Percentiles rank a stretch among this genome's conserved stretches.
Evolutionary conservation across 2,888 invertebrate species (phyloP).

Genomic region (Dolichomitus sp.): DNA sequence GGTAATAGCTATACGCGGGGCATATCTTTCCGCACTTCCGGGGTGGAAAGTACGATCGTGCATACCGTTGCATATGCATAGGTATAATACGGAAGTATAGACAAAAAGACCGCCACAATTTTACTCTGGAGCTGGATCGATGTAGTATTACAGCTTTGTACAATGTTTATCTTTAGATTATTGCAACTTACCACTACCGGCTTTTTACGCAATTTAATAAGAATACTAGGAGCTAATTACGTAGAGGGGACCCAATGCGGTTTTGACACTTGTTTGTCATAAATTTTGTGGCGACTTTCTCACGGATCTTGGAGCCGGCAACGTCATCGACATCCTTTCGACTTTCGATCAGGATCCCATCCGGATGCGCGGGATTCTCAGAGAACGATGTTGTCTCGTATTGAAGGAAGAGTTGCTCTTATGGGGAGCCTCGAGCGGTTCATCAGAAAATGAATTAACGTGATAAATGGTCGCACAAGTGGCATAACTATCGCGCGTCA

Average conservation of each 20-base stretch:
- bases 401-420: not conserved
- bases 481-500: conserved; percentile 38
- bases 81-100: conserved; percentile 40
- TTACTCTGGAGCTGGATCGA: conserved; percentile 25
- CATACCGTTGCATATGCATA: not conserved
- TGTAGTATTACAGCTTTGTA: not conserved
- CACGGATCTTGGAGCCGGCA: conserved; percentile 47
- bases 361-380: not conserved
- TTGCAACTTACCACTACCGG: conserved; percentile 50
- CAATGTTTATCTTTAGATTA: conserved; percentile 15
- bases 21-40: conserved; percentile 42
- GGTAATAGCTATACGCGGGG: conserved; percentile 36
- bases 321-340: conserved; percentile 29
- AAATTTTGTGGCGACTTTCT: conserved; percentile 60
- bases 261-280: conserved; percentile 3
- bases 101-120: conserved; percentile 21
- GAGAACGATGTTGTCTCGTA: not conserved
- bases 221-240: not conserved
- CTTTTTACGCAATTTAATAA: conserved; percentile 21
- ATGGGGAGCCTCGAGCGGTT: conserved; percentile 5
- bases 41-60: conserved; percentile 41
- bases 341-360: conserved; percentile 46
- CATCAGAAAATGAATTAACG: conserved; percentile 36
- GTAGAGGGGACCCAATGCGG: not conserved
- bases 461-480: conserved; percentile 29